Base-by-base conservation (phyloP, 1,140 invertebrate genomes). In the Ostrea denselamellosa region DNA sequence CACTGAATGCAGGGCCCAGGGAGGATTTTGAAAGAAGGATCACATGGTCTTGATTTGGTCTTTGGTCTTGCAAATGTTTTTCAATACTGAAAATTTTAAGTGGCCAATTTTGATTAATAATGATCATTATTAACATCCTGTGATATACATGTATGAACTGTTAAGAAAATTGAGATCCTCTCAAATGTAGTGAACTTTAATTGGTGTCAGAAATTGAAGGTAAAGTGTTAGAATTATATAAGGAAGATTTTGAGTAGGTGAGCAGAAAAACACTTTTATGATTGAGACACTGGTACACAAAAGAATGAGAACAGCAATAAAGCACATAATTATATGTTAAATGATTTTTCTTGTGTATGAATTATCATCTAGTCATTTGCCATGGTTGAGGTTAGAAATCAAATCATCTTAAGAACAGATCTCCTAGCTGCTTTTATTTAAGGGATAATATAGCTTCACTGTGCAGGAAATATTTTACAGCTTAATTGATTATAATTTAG, bases 401-500 rank as follows among this genome's bases (percentile, higher is more conserved):
- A 77, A 12, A 77, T 34, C 68, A 77, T 28, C 68, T 34, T 10
- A 77, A 77, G 68, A 77, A 77, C 14, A 77, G 25, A 34, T 28
- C 22, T 34, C 28, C 68, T 77, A 34, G 25, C 22, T 25, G 22
- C 68, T 77, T 77, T 77, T 77, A 77, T 77, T 3, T 28, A 28
- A 25, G 22, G 68, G 10, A 77, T 77, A 77, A 14, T 34, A 77
- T 25, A 34, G 68, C 22, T 28, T 77, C 68, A 77, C 25, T 77
- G 68, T 14, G 8, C 28, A 77, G 28, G 68, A 77, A 62, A 77
- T 77, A 25, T 22, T 77, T 77, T 77, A 77, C 68, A 34, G 28
- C 68, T 77, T 77, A 77, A 77, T 77, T 77, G 68, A 77, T 77
- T 14, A 77, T 77, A 77, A 77, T 77, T 77, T 77, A 77, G 68